Percentiles rank a stretch among this genome's conserved stretches.
These are phyloP conservation scores for Diaperis boleti DNA, from an alignment of 2,888 invertebrate genomes.

Conservation along the genomic window DNA sequence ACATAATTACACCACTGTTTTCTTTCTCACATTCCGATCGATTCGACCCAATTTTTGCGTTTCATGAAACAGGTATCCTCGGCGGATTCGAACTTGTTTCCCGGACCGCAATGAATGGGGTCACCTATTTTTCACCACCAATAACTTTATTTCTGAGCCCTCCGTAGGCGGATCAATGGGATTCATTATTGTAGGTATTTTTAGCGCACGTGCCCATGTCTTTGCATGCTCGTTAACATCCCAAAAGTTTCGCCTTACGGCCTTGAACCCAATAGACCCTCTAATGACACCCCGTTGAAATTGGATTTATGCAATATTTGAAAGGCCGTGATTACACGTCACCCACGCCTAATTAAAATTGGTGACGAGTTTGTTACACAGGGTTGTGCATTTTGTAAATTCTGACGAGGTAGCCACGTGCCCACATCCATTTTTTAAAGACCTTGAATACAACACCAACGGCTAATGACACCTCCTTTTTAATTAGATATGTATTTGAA, in stretches of 20 bases:
- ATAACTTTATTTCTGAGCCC: conserved; percentile 28
- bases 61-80: background rate
- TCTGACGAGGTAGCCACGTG: no score
- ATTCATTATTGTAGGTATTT: conserved; percentile 30
- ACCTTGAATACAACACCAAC: background rate
- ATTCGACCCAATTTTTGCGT: no score
- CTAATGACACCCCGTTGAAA: conserved; percentile 23
- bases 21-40: no score
- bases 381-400: no score
- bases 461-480: conserved; percentile 27
- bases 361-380: no score
- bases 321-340: no score
- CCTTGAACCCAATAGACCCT: conserved; percentile 22
- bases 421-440: no score
- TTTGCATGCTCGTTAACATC: background rate
- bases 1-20: no score
- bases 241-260: conserved; percentile 15
- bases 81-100: background rate
- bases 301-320: conserved; percentile 14
- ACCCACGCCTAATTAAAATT: no score
- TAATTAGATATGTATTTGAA: conserved; percentile 30
- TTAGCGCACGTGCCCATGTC: conserved; percentile 15
- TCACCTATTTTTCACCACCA: conserved; percentile 28
- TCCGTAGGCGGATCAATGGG: conserved; percentile 31
- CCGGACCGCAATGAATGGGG: conserved; percentile 14